phyloP scores from a whole-genome alignment of 2,797 vertebrate genomes.

The Gymnothorax reevesii region DNA sequence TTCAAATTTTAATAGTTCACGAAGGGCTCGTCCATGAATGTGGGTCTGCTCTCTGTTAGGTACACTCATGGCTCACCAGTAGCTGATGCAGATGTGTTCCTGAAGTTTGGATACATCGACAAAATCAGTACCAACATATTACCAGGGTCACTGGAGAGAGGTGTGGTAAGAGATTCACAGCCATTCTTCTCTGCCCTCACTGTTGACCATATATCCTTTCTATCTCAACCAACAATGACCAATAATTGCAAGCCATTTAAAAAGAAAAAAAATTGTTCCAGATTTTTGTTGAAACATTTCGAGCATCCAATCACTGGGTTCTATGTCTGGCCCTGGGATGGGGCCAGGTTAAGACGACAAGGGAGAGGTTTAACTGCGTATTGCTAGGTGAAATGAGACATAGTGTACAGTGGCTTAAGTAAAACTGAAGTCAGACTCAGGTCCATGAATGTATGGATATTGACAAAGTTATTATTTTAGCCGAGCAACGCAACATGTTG shows the following conservation, averaged over 20 bases:
- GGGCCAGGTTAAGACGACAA: not conserved
- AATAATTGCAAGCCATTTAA: not conserved
- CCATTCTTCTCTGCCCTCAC: not conserved
- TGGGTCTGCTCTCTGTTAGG: constrained; percentile 60
- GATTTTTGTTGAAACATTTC: not conserved
- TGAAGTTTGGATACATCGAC: constrained; percentile 82
- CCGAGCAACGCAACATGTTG: too few species aligned
- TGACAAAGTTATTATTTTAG: too few species aligned
- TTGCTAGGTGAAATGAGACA: too few species aligned
- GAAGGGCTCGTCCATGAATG: constrained; percentile 1
- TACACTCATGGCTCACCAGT: constrained; percentile 81
- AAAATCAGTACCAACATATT: constrained; percentile 70
- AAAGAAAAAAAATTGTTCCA: not conserved
- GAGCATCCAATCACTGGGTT: constrained; percentile 2
- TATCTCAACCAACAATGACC: not conserved
- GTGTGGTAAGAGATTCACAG: constrained; percentile 62
- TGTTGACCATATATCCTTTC: not conserved
- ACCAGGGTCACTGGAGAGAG: constrained; percentile 63
- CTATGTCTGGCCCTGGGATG: constrained; percentile 32
- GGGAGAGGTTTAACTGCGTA: not conserved
- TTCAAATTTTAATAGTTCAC: not conserved
- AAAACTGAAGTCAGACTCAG: too few species aligned
- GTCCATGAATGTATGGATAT: too few species aligned
- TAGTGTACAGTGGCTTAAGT: too few species aligned
- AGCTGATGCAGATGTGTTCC: constrained; percentile 65